phyloP scores from a whole-genome alignment of 2,888 invertebrate genomes.

The Myopa tessellatipennis region DNA sequence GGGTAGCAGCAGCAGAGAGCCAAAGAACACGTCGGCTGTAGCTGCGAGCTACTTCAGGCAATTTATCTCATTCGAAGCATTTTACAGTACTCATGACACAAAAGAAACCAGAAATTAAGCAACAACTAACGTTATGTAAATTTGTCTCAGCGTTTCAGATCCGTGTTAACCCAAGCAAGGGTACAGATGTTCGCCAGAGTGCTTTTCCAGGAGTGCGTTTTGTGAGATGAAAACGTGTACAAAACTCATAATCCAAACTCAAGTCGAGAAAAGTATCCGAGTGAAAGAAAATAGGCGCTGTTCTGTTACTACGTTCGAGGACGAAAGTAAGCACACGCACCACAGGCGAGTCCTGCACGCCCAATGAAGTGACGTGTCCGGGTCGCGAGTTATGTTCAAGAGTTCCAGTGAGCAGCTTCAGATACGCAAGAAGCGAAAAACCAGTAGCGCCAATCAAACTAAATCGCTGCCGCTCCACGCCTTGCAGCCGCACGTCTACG shows the following conservation, averaged over 20 bases:
- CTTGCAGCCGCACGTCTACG: not conserved
- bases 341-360: constrained; percentile 8
- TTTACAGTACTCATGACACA: constrained; percentile 9
- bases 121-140: constrained; percentile 45
- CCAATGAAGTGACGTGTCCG: constrained; percentile 38
- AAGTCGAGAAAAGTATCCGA: not conserved
- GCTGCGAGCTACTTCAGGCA: constrained; percentile 23
- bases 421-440: constrained; percentile 55
- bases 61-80: constrained; percentile 12
- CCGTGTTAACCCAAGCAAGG: not conserved
- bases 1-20: not conserved
- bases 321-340: not conserved
- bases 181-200: not conserved
- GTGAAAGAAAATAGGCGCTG: not conserved
- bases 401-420: constrained; percentile 54
- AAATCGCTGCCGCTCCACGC: constrained; percentile 7
- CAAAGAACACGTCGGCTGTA: not conserved
- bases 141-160: constrained; percentile 46
- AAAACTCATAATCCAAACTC: not conserved
- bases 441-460: constrained; percentile 27
- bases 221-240: too few relatives aligned
- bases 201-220: too few relatives aligned
- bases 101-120: constrained; percentile 33
- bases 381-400: constrained; percentile 50
- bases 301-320: too few relatives aligned